Base-by-base conservation (phyloP, 92 coral and sea anemone genomes). In the Phenganax subtilis region DNA sequence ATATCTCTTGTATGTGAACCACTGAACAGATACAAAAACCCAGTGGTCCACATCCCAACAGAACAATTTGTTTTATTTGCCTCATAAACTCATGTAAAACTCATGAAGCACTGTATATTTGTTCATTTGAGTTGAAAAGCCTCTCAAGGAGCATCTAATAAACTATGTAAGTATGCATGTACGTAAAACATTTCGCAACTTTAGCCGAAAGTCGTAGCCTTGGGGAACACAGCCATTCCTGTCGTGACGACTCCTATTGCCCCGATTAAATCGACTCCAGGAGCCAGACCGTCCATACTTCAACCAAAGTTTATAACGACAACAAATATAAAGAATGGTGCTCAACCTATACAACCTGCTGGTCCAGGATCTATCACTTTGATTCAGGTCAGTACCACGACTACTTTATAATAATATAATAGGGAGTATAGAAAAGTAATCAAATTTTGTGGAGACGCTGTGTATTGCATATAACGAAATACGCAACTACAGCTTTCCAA, bases 241-340 rank as follows among this genome's bases (percentile, higher is more conserved):
- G 92, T 91, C 30, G 93, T 97, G 14, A 90, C 89, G 57, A 92
- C 98, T 9, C 93, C 93, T 55, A 86, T 93, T 52, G 97, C 89
- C 29, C 90, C 91, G 17, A 93, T 87, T 75, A 85, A 89, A 80
- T 82, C 83, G 4, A 72, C 80, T 16, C 66, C 92, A 15, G 85
- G 89, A 10, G 81, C 97, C 8, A 80, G 91, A 52, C 92, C 90
- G 20, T 86, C 86, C 17, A 59, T 94, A 54, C 71, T 62, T 25
- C 89, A 89, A 64, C 92, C 93, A 10, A 93, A 94, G 96, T 94
- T 94, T 81, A 94, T 94, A 51, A 87, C 94, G 9, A 88, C 94
- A 57, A 93, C 93, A 44, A 78, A 78, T 20, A 88, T 92, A 82
- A 92, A 92, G 82, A 84, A 92, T 11, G 85, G 82, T 71, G 89